phyloP scores from a whole-genome alignment of 2,888 invertebrate genomes.

The Uloborus plumipes region DNA sequence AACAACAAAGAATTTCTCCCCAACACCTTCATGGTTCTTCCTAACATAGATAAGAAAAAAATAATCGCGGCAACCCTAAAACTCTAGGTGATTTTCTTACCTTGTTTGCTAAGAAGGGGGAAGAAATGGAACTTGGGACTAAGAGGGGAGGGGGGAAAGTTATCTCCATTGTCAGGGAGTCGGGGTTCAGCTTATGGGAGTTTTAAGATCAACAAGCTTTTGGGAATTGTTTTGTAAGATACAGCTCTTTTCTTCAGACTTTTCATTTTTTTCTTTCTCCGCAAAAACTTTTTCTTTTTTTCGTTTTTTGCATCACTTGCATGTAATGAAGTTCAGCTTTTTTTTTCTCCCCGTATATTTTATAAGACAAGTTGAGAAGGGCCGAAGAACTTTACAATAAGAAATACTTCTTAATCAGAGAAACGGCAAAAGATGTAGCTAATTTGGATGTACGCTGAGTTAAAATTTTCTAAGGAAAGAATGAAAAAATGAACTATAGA shows the following conservation, averaged over 20 bases:
- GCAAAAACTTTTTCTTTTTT: not conserved
- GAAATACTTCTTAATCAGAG: too few relatives aligned
- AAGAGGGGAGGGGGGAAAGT: slow-evolving; percentile 11
- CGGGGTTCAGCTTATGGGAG: slow-evolving; percentile 30
- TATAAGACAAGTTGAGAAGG: not conserved
- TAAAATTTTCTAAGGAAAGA: too few relatives aligned
- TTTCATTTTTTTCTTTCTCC: slow-evolving; percentile 20
- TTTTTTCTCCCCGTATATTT: not conserved
- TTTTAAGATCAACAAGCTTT: slow-evolving; percentile 42
- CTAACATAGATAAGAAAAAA: too few relatives aligned
- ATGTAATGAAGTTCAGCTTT: not conserved
- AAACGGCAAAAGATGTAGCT: too few relatives aligned
- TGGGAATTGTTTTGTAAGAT: slow-evolving; percentile 45
- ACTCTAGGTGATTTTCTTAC: slow-evolving; percentile 34
- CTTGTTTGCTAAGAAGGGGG: slow-evolving; percentile 40
- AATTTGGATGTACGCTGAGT: too few relatives aligned
- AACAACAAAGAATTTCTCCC: too few relatives aligned
- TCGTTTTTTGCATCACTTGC: too few relatives aligned
- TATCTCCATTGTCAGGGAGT: slow-evolving; percentile 36
- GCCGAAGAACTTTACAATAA: too few relatives aligned
- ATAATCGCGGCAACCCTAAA: slow-evolving; percentile 38
- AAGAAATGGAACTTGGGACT: not conserved
- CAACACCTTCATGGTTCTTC: too few relatives aligned
- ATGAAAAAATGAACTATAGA: too few relatives aligned
- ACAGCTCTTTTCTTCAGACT: slow-evolving; percentile 22